phyloP scores from a whole-genome alignment of 2,113 vertebrate species.

The Potamarius usumacintae region DNA sequence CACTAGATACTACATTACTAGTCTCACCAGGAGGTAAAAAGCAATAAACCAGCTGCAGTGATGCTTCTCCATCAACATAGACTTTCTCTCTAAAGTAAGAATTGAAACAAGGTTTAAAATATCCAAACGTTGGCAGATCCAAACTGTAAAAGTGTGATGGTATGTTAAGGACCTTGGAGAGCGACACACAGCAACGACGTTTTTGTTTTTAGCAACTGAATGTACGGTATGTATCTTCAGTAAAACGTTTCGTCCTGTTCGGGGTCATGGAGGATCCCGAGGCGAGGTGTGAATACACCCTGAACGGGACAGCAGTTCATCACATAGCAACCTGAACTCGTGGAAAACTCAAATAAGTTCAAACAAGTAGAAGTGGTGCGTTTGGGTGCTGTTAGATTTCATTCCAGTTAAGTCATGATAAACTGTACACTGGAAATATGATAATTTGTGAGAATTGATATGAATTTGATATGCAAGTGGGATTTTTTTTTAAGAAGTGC shows the following conservation, averaged over 20 bases:
- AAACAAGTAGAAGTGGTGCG: background rate
- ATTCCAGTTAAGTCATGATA: background rate
- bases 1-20: background rate
- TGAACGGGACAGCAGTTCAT: background rate
- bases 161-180: constrained; percentile 13
- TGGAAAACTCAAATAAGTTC: background rate
- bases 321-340: background rate
- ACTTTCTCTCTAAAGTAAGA: background rate
- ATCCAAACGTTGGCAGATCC: background rate
- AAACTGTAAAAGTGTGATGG: background rate
- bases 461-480: background rate
- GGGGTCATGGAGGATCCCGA: background rate
- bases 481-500: background rate
- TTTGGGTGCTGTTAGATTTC: background rate
- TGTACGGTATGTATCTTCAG: background rate
- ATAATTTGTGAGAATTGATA: too few species aligned
- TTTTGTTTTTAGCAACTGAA: background rate
- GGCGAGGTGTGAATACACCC: background rate
- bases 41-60: background rate
- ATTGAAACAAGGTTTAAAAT: background rate
- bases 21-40: background rate
- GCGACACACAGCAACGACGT: background rate
- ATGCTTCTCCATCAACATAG: background rate
- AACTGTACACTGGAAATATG: background rate
- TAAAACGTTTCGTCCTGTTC: background rate